These are phyloP conservation scores for Spilogale gracilis DNA, from an alignment of 2,113 vertebrate genomes.

Conservation along the genomic window DNA sequence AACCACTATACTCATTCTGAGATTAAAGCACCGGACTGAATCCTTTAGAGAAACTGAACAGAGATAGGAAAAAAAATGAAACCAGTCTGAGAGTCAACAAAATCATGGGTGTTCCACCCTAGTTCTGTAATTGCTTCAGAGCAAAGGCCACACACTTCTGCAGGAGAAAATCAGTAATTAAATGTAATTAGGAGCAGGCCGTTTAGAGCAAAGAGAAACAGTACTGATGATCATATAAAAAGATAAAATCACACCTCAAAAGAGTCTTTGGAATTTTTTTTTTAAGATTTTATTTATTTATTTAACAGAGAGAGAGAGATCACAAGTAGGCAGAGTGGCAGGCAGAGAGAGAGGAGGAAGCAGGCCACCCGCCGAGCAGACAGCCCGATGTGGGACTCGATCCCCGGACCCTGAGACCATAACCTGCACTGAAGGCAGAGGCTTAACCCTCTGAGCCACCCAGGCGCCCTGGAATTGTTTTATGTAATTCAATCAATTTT, in stretches of 20 bases:
- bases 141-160: constrained; percentile 60
- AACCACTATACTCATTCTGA: constrained; percentile 11
- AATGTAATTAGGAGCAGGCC: background rate
- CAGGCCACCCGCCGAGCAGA: no score
- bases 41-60: constrained; percentile 42
- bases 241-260: background rate
- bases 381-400: no score
- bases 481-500: background rate
- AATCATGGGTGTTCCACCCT: background rate
- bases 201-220: background rate
- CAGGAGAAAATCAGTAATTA: background rate
- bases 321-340: no score
- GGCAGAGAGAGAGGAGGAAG: no score
- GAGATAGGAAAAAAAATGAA: constrained; percentile 61
- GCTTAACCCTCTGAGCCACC: no score
- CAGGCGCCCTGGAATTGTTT: background rate
- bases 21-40: background rate
- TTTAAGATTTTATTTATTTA: no score
- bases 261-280: background rate
- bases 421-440: no score
- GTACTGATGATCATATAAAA: background rate
- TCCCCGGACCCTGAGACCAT: no score
- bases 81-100: constrained; percentile 18
- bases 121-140: background rate
- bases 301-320: no score